These are phyloP conservation scores for Macrocentrus cingulum DNA, from an alignment of 1,140 invertebrate genomes.

Conservation along the genomic window DNA sequence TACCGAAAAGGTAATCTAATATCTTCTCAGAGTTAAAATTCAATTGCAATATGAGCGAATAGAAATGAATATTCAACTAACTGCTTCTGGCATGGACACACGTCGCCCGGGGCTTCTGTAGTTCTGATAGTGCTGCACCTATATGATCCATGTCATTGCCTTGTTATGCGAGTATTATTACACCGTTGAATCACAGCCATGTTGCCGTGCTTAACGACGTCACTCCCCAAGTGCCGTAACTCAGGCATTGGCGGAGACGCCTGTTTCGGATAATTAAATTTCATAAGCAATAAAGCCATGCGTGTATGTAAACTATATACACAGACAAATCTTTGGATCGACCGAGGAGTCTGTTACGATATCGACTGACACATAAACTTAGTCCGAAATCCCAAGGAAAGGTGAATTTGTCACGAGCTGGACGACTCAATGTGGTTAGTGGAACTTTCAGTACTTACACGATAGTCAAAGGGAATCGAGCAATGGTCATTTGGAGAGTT, in stretches of 20 bases:
- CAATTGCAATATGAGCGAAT: not conserved
- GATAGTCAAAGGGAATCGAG: not conserved
- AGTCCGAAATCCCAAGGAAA: not conserved
- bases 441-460: not conserved
- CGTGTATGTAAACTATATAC: not conserved
- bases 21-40: too few relatives aligned
- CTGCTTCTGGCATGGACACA: not conserved
- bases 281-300: not conserved
- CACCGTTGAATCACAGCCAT: not conserved
- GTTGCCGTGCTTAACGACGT: not conserved
- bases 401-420: not conserved
- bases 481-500: not conserved
- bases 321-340: too few relatives aligned
- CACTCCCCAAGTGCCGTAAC: not conserved
- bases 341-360: too few relatives aligned
- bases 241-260: not conserved
- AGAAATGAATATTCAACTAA: not conserved
- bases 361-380: not conserved
- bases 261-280: conserved; percentile 2
- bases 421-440: not conserved
- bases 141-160: not conserved
- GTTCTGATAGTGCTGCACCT: not conserved
- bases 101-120: not conserved
- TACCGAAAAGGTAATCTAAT: too few relatives aligned
- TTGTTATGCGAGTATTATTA: conserved; percentile 1